Evolutionary conservation across 1,140 invertebrate species (phyloP).

Genomic region (Uloborus diversus): DNA sequence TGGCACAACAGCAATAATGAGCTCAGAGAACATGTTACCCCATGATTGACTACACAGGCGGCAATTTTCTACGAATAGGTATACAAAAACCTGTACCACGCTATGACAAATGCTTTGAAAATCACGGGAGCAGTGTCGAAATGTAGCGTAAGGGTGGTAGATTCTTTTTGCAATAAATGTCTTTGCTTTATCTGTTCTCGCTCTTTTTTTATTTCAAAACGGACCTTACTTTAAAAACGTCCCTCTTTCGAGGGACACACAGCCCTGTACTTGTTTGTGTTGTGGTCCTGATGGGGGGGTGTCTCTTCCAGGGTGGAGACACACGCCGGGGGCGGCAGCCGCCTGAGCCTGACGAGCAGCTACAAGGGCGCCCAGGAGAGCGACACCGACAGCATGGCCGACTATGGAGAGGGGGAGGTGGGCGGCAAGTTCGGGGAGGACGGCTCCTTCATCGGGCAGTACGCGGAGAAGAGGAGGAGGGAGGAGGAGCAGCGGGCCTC

Average conservation of each 20-base stretch:
- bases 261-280: background rate
- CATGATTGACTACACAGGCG: too few relatives aligned
- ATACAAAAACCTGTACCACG: too few relatives aligned
- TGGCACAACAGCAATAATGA: too few relatives aligned
- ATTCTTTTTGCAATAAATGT: background rate
- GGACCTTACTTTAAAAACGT: too few relatives aligned
- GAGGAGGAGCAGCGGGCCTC: constrained; percentile 31
- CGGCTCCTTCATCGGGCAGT: constrained; percentile 97
- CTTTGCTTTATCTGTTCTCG: background rate
- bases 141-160: too few relatives aligned
- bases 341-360: constrained; percentile 79
- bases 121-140: background rate
- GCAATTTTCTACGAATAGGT: too few relatives aligned
- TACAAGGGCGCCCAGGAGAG: constrained; percentile 79
- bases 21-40: too few relatives aligned
- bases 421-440: constrained; percentile 97
- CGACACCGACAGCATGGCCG: constrained; percentile 96
- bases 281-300: background rate
- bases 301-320: constrained; percentile 38
- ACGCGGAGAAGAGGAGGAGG: constrained; percentile 69
- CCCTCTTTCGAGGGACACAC: too few relatives aligned
- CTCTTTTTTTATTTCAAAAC: too few relatives aligned
- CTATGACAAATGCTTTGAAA: too few relatives aligned
- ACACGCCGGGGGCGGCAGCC: constrained; percentile 56
- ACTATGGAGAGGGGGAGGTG: constrained; percentile 97